Conservation (phyloP, 1,140 invertebrate genomes). For the Drosophila lacteicornis region DNA sequence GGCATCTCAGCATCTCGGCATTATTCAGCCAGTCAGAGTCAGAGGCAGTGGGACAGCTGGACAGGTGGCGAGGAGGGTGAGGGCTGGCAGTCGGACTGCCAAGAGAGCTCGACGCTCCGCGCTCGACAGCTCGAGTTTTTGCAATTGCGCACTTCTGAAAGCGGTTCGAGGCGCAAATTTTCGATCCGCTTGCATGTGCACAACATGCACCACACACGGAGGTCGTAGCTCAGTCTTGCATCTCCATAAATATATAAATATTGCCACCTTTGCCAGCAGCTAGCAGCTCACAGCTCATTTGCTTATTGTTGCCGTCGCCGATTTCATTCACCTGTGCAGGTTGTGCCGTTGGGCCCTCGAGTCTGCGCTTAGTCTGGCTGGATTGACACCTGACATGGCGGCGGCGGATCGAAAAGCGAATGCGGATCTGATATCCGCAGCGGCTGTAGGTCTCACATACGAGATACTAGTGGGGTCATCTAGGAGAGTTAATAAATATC, state of each 20-base stretch:
- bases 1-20: conserved; percentile 34
- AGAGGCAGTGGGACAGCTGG: conserved; percentile 54
- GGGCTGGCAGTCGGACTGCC: conserved; percentile 56
- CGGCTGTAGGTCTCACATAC: conserved; percentile 4
- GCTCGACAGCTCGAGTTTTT: conserved; percentile 69
- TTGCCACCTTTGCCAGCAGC: conserved; percentile 32
- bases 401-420: conserved; percentile 30
- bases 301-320: conserved; percentile 25
- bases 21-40: conserved; percentile 42
- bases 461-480: not conserved
- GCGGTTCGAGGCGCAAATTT: conserved; percentile 45
- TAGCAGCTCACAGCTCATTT: conserved; percentile 24
- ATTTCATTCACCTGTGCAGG: conserved; percentile 45
- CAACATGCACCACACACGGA: conserved; percentile 47
- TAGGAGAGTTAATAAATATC: not conserved
- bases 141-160: conserved; percentile 79
- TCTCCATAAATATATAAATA: conserved; percentile 43
- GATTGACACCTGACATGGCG: conserved; percentile 76
- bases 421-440: conserved; percentile 26
- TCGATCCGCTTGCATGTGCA: conserved; percentile 69
- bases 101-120: conserved; percentile 31
- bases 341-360: conserved; percentile 16
- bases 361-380: conserved; percentile 34
- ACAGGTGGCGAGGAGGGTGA: conserved; percentile 32
- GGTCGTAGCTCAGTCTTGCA: conserved; percentile 32